Conservation (phyloP, 2,113 vertebrate genomes). For the Cepphus grylle region DNA sequence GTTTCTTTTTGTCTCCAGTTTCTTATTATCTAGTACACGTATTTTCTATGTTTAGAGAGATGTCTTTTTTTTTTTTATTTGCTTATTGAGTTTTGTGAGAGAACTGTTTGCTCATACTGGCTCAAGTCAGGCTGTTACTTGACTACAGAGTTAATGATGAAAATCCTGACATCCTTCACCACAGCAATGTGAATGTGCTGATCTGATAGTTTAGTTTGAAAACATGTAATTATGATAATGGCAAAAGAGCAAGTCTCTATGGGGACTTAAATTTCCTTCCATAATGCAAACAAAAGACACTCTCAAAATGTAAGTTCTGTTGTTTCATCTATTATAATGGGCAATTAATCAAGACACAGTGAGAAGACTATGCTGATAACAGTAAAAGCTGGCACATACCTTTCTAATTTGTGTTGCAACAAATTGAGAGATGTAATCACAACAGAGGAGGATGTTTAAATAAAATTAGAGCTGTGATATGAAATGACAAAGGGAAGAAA, state of each 20-base stretch:
- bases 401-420: slow-evolving; percentile 34
- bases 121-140: background rate
- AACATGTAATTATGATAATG: slow-evolving; percentile 43
- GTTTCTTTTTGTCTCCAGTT: background rate
- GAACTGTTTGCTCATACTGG: background rate
- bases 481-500: background rate
- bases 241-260: slow-evolving; percentile 10
- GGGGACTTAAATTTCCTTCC: slow-evolving; percentile 18
- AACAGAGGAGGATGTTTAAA: slow-evolving; percentile 19
- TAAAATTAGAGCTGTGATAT: slow-evolving; percentile 27
- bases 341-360: slow-evolving; percentile 9
- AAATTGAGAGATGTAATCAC: slow-evolving; percentile 38
- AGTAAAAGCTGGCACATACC: background rate
- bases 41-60: background rate
- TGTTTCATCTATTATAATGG: slow-evolving; percentile 44
- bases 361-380: slow-evolving; percentile 7
- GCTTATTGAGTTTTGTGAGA: background rate
- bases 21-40: background rate
- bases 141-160: background rate
- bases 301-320: slow-evolving; percentile 18
- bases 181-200: background rate
- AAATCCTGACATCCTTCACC: background rate
- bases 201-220: background rate
- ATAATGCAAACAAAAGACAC: slow-evolving; percentile 31
- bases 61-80: background rate